These are phyloP conservation scores for Percina caprodes DNA, from an alignment of 2,113 vertebrate species.

Conservation along the genomic window DNA sequence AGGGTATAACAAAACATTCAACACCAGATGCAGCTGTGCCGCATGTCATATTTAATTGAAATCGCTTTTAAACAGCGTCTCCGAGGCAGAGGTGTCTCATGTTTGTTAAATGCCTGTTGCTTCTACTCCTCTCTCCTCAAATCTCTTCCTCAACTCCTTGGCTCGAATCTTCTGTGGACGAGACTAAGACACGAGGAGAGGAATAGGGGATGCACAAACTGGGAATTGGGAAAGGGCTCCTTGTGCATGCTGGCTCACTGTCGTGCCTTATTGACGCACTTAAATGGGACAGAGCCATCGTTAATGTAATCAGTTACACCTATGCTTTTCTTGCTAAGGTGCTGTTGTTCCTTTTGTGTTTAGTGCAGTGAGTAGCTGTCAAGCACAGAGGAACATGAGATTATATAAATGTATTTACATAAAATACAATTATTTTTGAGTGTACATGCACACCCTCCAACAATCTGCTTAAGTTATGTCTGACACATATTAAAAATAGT, in stretches of 20 bases:
- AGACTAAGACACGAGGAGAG: no score
- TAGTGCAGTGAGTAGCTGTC: background rate
- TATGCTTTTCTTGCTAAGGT: background rate
- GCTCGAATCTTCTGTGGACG: no score
- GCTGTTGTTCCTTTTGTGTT: background rate
- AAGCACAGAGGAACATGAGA: background rate
- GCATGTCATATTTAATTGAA: no score
- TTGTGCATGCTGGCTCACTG: background rate
- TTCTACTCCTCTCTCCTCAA: no score
- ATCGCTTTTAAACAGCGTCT: no score
- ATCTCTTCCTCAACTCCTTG: no score
- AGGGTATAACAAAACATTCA: no score
- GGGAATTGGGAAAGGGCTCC: no score
- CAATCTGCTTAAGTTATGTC: background rate
- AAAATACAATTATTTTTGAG: background rate
- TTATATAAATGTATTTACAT: background rate
- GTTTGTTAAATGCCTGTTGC: no score
- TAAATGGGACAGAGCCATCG: background rate
- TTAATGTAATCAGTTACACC: background rate
- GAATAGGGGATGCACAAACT: no score
- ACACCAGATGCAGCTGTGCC: no score
- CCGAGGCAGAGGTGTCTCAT: no score
- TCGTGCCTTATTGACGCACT: background rate
- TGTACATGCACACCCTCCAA: background rate
- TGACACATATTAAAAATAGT: background rate